These are phyloP conservation scores for Macrostomum lignano DNA, from an alignment of 1,140 invertebrate genomes.

Conservation along the genomic window DNA sequence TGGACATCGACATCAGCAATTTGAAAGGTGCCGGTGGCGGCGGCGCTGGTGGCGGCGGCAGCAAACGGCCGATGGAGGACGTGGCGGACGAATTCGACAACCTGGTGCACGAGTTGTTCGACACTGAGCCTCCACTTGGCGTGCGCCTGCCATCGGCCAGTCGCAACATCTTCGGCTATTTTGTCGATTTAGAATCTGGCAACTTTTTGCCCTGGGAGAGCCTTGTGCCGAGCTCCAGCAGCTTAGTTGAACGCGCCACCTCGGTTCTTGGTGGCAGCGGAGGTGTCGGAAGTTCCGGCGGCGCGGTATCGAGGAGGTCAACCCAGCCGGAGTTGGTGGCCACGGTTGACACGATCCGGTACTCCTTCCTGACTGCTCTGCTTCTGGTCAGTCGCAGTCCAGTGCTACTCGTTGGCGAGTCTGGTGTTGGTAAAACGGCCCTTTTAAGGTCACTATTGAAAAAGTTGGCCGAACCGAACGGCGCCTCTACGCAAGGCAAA, in stretches of 20 bases:
- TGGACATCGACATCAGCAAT: constrained; percentile 15
- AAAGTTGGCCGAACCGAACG: too few relatives aligned
- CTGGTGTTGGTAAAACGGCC: constrained; percentile 20
- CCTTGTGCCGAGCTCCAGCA: constrained; percentile 18
- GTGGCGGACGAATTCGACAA: constrained; percentile 39
- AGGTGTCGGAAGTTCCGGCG: not conserved
- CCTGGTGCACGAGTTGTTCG: constrained; percentile 38
- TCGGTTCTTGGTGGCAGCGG: not conserved
- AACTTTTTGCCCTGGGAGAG: constrained; percentile 23
- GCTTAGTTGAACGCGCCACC: not conserved
- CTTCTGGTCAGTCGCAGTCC: constrained; percentile 19
- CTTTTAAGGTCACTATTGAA: constrained; percentile 18
- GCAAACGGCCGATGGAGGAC: constrained; percentile 20
- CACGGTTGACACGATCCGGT: constrained; percentile 23
- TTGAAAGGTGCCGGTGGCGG: not conserved
- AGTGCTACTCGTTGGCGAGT: constrained; percentile 21
- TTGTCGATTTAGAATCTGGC: constrained; percentile 23
- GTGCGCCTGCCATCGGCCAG: constrained; percentile 23
- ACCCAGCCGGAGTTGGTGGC: constrained; percentile 15
- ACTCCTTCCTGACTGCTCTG: constrained; percentile 20
- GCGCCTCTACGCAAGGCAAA: too few relatives aligned
- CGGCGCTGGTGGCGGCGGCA: constrained; percentile 3
- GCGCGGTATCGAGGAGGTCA: constrained; percentile 4
- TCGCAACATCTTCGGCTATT: constrained; percentile 22
- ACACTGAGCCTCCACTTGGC: constrained; percentile 30